Percentiles rank a stretch among this genome's conserved stretches.
phyloP scores from a whole-genome alignment of 2,888 invertebrate species.

The Heteropelma amictum region DNA sequence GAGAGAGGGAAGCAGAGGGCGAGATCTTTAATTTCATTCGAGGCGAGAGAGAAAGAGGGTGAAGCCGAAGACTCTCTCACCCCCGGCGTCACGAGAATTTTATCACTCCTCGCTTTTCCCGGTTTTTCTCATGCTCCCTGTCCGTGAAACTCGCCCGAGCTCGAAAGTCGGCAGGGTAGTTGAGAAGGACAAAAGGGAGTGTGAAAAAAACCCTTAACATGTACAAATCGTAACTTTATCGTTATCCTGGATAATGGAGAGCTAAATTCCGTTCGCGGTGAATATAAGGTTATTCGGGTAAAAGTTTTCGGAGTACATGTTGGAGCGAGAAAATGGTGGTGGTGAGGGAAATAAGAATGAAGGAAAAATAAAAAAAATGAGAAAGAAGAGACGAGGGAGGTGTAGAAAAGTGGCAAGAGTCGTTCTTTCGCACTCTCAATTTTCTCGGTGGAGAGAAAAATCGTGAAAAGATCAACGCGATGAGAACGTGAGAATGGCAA shows the following conservation, averaged over 20 bases:
- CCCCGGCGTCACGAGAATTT: slow-evolving; percentile 8
- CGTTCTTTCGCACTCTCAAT: slow-evolving; percentile 3
- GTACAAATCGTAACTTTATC: slow-evolving; percentile 35
- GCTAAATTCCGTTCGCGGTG: not conserved
- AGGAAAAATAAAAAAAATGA: slow-evolving; percentile 17
- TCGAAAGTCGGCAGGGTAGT: not conserved
- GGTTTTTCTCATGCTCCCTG: not conserved
- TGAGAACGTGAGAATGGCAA: slow-evolving; percentile 26
- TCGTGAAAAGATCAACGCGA: not conserved
- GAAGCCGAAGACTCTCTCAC: slow-evolving; percentile 4
- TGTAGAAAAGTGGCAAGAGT: slow-evolving; percentile 13
- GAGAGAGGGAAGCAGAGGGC: not conserved
- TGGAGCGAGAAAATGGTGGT: not conserved
- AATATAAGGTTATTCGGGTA: not conserved
- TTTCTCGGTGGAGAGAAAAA: slow-evolving; percentile 43
- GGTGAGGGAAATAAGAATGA: slow-evolving; percentile 11
- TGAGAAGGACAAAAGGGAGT: not conserved
- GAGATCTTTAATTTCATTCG: slow-evolving; percentile 45
- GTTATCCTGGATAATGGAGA: slow-evolving; percentile 28
- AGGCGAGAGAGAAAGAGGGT: not conserved
- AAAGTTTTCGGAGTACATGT: not conserved
- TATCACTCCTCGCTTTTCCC: slow-evolving; percentile 9
- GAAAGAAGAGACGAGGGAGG: slow-evolving; percentile 8
- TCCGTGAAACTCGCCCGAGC: not conserved
- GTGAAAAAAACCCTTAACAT: slow-evolving; percentile 15